Evolutionary conservation across 2,797 vertebrate species (phyloP).

Genomic region (Saxicola maurus): DNA sequence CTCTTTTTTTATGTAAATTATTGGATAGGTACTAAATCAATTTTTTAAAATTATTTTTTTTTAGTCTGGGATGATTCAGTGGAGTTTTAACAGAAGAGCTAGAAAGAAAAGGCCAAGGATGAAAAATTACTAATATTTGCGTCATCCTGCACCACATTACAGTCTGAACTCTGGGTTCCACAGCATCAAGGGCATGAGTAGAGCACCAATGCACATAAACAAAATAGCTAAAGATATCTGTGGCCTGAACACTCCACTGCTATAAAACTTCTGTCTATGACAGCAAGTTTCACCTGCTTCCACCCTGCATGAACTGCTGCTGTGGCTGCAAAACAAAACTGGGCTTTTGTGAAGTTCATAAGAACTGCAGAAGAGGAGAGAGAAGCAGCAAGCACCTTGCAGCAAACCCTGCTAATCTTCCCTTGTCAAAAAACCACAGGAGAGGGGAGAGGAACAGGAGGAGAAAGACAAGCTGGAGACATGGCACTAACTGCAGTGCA

Average conservation of each 20-base stretch:
- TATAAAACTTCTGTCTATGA: not conserved
- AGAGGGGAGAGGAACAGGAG: not conserved
- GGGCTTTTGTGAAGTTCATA: not conserved
- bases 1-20: not conserved
- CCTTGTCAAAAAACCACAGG: not conserved
- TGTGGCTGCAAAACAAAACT: not conserved
- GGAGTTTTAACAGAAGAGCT: not conserved
- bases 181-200: not conserved
- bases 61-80: not conserved
- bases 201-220: not conserved
- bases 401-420: not conserved
- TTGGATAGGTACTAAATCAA: not conserved
- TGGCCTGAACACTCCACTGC: not conserved
- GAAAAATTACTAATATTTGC: not conserved
- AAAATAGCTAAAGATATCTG: not conserved
- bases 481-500: not conserved
- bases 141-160: not conserved
- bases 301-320: not conserved
- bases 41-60: not conserved
- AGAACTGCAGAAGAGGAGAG: not conserved
- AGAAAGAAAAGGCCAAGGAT: not conserved
- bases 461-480: not conserved
- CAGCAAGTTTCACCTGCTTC: not conserved
- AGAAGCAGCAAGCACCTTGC: not conserved
- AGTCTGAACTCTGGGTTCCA: not conserved